Conservation (phyloP, 2,113 vertebrate species). For the Crypturellus undulatus region DNA sequence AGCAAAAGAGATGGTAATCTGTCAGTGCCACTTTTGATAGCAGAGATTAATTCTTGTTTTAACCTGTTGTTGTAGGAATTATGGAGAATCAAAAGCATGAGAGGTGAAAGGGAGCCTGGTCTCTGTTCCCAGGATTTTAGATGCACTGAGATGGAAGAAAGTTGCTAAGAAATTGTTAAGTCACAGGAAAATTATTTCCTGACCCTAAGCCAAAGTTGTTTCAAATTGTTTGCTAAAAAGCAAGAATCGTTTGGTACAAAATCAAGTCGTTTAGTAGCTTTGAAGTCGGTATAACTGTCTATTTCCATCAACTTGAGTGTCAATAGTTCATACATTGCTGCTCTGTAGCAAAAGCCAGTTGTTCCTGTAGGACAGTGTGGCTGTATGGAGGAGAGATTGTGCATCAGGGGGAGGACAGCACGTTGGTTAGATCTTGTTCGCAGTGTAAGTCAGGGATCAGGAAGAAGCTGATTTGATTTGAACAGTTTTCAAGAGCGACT, state of each 20-base stretch:
- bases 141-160: constrained; percentile 16
- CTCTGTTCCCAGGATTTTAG: constrained; percentile 12
- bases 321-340: fast-evolving
- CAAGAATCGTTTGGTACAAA: background rate
- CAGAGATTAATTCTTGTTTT: background rate
- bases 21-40: background rate
- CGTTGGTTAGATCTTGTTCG: background rate
- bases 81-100: background rate
- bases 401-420: background rate
- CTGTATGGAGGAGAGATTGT: background rate
- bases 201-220: background rate
- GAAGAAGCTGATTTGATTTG: background rate
- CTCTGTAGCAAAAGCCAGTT: constrained; percentile 16
- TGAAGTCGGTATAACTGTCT: background rate
- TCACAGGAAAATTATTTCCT: constrained; percentile 16
- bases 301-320: background rate
- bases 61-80: background rate
- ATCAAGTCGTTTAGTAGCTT: background rate
- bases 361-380: background rate
- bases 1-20: background rate
- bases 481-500: background rate
- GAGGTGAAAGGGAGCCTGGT: background rate
- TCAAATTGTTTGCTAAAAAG: background rate
- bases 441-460: background rate
- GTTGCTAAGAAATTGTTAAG: background rate